Evolutionary conservation across 2,888 invertebrate genomes (phyloP), one percentile per base, ranked within the genome.

Genomic region (Microchrysa polita): DNA sequence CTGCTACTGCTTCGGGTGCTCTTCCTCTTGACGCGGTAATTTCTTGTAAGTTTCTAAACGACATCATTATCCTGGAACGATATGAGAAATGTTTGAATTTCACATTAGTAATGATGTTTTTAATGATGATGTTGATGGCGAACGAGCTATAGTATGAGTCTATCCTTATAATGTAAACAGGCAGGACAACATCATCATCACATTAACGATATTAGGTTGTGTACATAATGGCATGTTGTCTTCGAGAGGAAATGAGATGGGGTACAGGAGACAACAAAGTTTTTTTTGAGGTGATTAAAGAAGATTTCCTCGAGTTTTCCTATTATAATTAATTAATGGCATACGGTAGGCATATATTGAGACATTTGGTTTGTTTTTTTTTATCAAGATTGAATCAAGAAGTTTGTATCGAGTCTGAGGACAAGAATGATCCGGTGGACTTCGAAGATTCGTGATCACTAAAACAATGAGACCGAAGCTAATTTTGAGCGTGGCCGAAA

Each of bases 21-120:
- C n/a, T 27, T 67, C n/a, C 16, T 65, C 48, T 48, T 67, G 52
- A 53, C 48, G 48, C 42, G 44, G 65, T 48, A 65, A 65, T 48
- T 34, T 22, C 48, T 57, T 44, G 57, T 55, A 69, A 34, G 57
- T 42, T 57, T 40, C 23, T 40, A 69, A 69, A 40, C 22, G 69
- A 69, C 69, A 69, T 69, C 69, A 57, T 69, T 69, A 69, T 69
- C 65, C 69, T 69, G 69, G n/a, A 69, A 69, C 48, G 42, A 67
- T 27, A 67, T 67, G 55, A 57, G 23, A 57, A 55, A 69, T 55
- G 69, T 55, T 34, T 16, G 40, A 69, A 69, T 34, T 69, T 69
- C 20, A 57, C 18, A 57, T 40, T 69, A 69, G 69, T 69, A 55
- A 69, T 65, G 65, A 48, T 44, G 65, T 48, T 42, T 65, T 65